Conservation (phyloP, 2,888 invertebrate species). For the Allacma fusca region DNA sequence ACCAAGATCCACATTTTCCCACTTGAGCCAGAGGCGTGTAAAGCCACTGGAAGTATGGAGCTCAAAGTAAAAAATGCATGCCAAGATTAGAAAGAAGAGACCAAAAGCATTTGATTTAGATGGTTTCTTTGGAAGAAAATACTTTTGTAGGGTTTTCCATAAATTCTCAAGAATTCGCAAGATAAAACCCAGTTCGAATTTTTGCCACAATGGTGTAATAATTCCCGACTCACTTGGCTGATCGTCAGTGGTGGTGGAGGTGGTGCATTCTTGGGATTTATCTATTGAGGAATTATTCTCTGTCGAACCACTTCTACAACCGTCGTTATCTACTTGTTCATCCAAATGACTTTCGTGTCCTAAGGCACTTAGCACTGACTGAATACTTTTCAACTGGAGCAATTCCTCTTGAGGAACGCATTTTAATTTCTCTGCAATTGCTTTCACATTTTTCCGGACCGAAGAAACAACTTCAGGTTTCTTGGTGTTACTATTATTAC, state of each 20-base stretch:
- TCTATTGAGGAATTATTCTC: background rate
- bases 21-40: slow-evolving; percentile 62
- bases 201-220: slow-evolving; percentile 7
- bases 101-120: slow-evolving; percentile 59
- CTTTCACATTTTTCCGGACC: slow-evolving; percentile 47
- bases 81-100: slow-evolving; percentile 60
- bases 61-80: slow-evolving; percentile 61
- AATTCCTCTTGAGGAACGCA: slow-evolving; percentile 48
- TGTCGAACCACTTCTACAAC: background rate
- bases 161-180: slow-evolving; percentile 16
- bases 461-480: slow-evolving; percentile 28
- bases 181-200: slow-evolving; percentile 22
- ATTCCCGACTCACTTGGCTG: slow-evolving; percentile 12
- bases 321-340: background rate
- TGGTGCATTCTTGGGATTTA: background rate
- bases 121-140: slow-evolving; percentile 51
- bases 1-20: slow-evolving; percentile 62
- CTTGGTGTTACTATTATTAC: slow-evolving; percentile 8
- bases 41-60: slow-evolving; percentile 62
- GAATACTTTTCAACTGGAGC: slow-evolving; percentile 52
- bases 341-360: slow-evolving; percentile 25
- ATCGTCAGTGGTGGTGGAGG: background rate
- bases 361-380: slow-evolving; percentile 58
- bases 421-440: slow-evolving; percentile 54
- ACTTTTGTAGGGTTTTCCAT: slow-evolving; percentile 22